Percentiles rank a stretch among this genome's conserved stretches.
phyloP scores from a whole-genome alignment of 2,797 vertebrate species.

The Ispidina picta region DNA sequence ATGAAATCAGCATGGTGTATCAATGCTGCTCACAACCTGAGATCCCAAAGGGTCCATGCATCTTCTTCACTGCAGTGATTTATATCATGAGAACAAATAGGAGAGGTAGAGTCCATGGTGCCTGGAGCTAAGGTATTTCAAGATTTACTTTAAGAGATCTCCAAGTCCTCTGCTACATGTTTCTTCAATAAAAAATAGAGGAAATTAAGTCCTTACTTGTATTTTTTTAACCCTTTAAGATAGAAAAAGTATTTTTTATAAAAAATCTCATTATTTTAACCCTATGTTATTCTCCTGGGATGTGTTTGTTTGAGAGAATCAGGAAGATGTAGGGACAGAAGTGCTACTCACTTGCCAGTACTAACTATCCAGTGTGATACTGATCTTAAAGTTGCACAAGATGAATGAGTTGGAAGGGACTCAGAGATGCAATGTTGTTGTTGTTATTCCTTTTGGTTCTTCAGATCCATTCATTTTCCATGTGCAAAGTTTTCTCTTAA shows the following conservation, averaged over 20 bases:
- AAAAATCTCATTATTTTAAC: neutral
- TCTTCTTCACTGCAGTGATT: neutral
- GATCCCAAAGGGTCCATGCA: neutral
- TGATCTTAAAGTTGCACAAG: neutral
- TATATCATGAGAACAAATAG: neutral
- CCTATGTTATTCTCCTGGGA: neutral
- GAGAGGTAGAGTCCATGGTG: neutral
- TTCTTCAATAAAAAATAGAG: neutral
- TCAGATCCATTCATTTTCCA: neutral
- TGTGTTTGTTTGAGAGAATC: neutral
- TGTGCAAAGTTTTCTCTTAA: neutral
- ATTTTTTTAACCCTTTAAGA: neutral
- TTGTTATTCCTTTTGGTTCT: neutral
- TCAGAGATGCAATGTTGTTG: neutral
- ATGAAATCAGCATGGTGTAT: neutral
- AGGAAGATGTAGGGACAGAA: neutral
- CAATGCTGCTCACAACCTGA: neutral
- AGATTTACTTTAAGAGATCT: neutral
- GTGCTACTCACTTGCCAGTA: neutral
- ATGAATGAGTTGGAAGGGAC: neutral
- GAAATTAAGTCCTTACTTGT: neutral
- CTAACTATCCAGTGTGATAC: neutral
- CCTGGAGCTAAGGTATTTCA: neutral
- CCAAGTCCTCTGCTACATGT: neutral
- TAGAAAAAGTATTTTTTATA: neutral